Base-by-base conservation (phyloP, 2,888 invertebrate genomes). In the Euspilapteryx auroguttella region DNA sequence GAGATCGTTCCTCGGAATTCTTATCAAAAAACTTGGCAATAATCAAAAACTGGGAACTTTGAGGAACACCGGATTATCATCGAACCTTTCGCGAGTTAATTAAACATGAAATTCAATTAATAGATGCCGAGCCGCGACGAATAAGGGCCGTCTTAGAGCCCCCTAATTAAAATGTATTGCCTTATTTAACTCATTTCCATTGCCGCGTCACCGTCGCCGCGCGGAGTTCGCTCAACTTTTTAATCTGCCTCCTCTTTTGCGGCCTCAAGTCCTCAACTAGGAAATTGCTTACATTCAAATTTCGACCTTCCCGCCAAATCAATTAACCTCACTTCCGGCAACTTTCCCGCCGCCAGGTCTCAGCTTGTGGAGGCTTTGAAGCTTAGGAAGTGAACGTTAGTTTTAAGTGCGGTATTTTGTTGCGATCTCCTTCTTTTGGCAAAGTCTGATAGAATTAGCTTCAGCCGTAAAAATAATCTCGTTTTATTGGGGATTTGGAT, bases 121-220 rank as follows among this genome's bases (percentile, higher is more conserved):
- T 71, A 68, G 64, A n/a, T n/a, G n/a, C n/a, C 63, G 58, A 50
- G 55, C 53, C 50, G 54, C 58, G 61, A 69, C 5, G 66, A 69
- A 71, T 66, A 69, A 71, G 69, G 66, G 68, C 56, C 52, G 22
- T 25, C 25, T 21, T 21, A 49, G 61, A 61, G 56, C 64, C 69
- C 62, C 64, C 71, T 75, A 71, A 75, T 75, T 75, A 75, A 75
- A 75, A 75, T 73, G 69, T 75, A 75, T 75, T 75, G 73, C 73
- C 64, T 73, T 75, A 71, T 75, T 75, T 69, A 71, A 75, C 73
- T 75, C 71, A 73, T 75, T 75, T 73, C 69, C 71, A 59, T 69
- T 68, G 71, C 62, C 69, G 69, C 71, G 65, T 69, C 71, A 71
- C 66, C 64, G 57, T 59, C 66, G 61, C 62, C 61, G 66, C 65